Conservation (phyloP, 2,888 invertebrate species). For the Cartodere bifasciata region DNA sequence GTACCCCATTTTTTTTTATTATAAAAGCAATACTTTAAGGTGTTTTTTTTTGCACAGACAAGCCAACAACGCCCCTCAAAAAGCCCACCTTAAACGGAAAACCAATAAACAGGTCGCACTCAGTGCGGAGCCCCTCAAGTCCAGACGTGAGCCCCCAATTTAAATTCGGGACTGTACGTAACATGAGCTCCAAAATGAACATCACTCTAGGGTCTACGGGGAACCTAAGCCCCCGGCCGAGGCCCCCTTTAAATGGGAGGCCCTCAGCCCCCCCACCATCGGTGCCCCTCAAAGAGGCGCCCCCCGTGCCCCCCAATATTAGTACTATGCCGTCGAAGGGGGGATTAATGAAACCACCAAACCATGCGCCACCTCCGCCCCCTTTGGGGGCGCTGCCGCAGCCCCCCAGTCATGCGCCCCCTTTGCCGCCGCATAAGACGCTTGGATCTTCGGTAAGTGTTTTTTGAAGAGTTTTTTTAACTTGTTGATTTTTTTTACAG, state of each 20-base stretch:
- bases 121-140: constrained; percentile 71
- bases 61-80: constrained; percentile 54
- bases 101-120: constrained; percentile 62
- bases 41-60: constrained; percentile 29
- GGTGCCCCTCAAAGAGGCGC: constrained; percentile 32
- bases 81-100: constrained; percentile 46
- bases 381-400: constrained; percentile 21
- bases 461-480: too few species aligned
- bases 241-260: constrained; percentile 25
- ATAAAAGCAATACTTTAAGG: too few species aligned
- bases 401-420: constrained; percentile 23
- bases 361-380: constrained; percentile 31
- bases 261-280: constrained; percentile 33
- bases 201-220: constrained; percentile 35
- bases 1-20: too few species aligned
- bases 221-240: constrained; percentile 21
- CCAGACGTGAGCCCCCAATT: constrained; percentile 17
- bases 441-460: constrained; percentile 27
- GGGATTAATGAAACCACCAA: constrained; percentile 28
- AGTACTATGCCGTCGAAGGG: constrained; percentile 15
- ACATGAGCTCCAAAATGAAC: constrained; percentile 37
- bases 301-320: constrained; percentile 26
- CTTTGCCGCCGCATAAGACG: constrained; percentile 27
- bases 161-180: constrained; percentile 33
- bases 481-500: too few species aligned